Evolutionary conservation across 1,140 invertebrate genomes (phyloP), one percentile per base, ranked within the genome.

Genomic region (Ctenoplectra terminalis): DNA sequence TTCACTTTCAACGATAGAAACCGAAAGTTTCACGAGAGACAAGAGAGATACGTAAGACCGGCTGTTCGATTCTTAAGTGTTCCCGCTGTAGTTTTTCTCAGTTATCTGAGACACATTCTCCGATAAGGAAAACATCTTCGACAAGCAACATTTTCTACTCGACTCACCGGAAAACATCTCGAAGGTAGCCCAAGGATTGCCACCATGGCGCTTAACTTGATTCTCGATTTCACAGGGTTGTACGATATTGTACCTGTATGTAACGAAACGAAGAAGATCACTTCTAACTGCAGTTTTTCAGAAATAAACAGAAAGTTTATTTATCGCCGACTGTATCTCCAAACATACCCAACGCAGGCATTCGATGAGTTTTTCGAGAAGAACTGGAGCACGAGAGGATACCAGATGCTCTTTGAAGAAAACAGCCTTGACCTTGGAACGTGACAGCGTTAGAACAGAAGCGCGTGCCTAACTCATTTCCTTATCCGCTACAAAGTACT

Each of bases 371-470:
- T 72, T 71, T 72, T 74, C 60, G 9, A 26, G 29, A 29, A 26
- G 43, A 71, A 48, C 34, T 26, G 5, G 1, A 34, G 31, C 70
- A 46, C 37, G 58, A 54, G 40, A 40, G 17, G n/a, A 20, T 37
- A n/a, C 77, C 78, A 74, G 70, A 66, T 74, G 78, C 70, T 64
- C 9, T 31, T 64, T 15, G 23, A n/a, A 67, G 50, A 72, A 58
- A 67, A 60, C 58, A 82, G 67, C 79, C 72, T 84, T 84, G 83
- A 72, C 83, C 79, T 82, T 84, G 83, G 50, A 82, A 9, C 48
- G 54, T 29, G 17, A 48, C 23, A 31, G 50, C 31, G n/a, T 46
- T 48, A 37, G 34, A 76, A 71, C 29, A 50, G 64, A 29, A 64
- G 26, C 46, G 29, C 69, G 67, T 72, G 54, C 67, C 54, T 11